Evolutionary conservation across 2,888 invertebrate species (phyloP).

Genomic region (Troides helena): DNA sequence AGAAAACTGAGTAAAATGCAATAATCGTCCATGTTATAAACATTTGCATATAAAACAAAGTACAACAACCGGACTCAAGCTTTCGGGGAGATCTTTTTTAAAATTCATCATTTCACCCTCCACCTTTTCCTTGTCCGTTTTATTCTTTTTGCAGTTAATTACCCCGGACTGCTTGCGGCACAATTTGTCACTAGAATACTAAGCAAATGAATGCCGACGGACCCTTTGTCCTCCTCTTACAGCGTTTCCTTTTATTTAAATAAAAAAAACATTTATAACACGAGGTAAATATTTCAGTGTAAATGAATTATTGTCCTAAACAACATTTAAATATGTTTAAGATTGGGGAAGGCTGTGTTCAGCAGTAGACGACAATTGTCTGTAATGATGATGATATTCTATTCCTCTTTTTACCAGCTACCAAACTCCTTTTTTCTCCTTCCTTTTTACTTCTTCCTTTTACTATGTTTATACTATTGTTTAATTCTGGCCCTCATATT

Average conservation of each 20-base stretch:
- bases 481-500: too few relatives aligned
- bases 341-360: too few relatives aligned
- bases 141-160: slow-evolving; percentile 12
- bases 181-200: slow-evolving; percentile 26
- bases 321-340: too few relatives aligned
- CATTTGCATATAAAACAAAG: slow-evolving; percentile 13
- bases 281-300: too few relatives aligned
- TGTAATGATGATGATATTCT: too few relatives aligned
- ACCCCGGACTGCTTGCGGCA: slow-evolving; percentile 20
- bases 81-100: slow-evolving; percentile 7
- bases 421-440: too few relatives aligned
- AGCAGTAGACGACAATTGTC: too few relatives aligned
- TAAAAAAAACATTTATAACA: neutral
- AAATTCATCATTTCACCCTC: slow-evolving; percentile 12
- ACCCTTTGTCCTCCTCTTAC: slow-evolving; percentile 16
- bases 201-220: slow-evolving; percentile 24
- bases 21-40: slow-evolving; percentile 1
- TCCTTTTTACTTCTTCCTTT: too few relatives aligned
- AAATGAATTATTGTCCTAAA: too few relatives aligned
- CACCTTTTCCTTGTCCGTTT: slow-evolving; percentile 9
- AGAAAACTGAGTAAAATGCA: neutral
- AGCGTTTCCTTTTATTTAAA: neutral
- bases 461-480: too few relatives aligned
- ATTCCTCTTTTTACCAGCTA: too few relatives aligned
- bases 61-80: slow-evolving; percentile 10